phyloP scores from a whole-genome alignment of 92 coral and sea anemone species.

The Anthopleura xanthogrammica region DNA sequence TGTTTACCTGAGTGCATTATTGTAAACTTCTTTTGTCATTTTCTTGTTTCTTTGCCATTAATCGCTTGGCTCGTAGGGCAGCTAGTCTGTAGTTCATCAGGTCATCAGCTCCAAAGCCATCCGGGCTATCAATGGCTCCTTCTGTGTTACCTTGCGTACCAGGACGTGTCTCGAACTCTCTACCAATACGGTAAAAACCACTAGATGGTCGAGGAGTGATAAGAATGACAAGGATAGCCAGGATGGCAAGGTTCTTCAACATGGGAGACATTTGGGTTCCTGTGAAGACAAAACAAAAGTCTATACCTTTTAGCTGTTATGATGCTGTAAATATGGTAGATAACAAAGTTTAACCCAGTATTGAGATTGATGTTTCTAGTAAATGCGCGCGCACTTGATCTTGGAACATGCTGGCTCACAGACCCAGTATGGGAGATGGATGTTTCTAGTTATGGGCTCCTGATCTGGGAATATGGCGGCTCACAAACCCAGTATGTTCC shows the following conservation, averaged over 20 bases:
- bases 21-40: not conserved
- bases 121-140: not conserved
- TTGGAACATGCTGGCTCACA: too few relatives aligned
- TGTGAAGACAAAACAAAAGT: not conserved
- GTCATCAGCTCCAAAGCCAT: not conserved
- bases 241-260: not conserved
- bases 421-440: too few relatives aligned
- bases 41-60: constrained; percentile 1
- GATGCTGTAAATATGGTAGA: too few relatives aligned
- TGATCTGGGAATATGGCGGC: too few relatives aligned
- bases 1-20: not conserved
- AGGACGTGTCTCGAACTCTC: not conserved
- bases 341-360: too few relatives aligned
- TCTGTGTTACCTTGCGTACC: not conserved
- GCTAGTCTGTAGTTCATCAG: not conserved
- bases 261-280: constrained; percentile 1
- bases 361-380: too few relatives aligned
- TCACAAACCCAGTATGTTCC: too few relatives aligned
- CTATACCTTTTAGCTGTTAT: too few relatives aligned
- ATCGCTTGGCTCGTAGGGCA: not conserved
- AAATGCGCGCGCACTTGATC: too few relatives aligned
- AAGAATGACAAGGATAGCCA: constrained; percentile 3
- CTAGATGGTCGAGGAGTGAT: constrained; percentile 1
- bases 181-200: constrained; percentile 2
- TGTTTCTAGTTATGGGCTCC: too few relatives aligned